Evolutionary conservation across 2,113 vertebrate species (phyloP), one percentile per base, ranked within the genome.

Genomic region (Sterrhoptilus dennistouni): DNA sequence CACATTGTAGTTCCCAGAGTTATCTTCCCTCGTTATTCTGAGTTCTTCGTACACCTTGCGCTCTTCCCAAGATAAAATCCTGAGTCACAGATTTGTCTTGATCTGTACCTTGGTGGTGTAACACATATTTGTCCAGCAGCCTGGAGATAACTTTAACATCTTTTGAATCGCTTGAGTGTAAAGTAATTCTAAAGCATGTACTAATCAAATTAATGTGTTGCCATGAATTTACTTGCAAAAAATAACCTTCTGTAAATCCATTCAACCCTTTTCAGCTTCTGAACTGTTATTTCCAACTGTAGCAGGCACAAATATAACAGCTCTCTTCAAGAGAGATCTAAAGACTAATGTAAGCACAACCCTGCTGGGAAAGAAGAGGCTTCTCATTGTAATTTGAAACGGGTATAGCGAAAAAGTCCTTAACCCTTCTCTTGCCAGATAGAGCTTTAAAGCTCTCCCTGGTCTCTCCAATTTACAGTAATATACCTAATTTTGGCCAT

Each of bases 361-460:
- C 98, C 98, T 97, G 98, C 98, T 98, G 98, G 99, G 99, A 99
- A 99, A 99, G 98, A 98, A 99, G 99, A 99, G 99, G 99, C 98
- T 98, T 98, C 98, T 99, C 99, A 98, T 99, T 99, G 99, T 99
- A 99, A 99, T 99, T 98, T 98, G 99, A 99, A 98, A 99, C 97
- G 98, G 97, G 98, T 97, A 98, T 98, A 98, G 98, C 97, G 97
- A 98, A 96, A 94, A 98, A 98, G 97, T 96, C 94, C 77, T 98
- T 98, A 98, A 98, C 98, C 98, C 98, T 97, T 98, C 95, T 90
- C 94, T 96, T 97, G 91, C 98, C 98, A 98, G 96, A 66, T 71
- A 90, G 92, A 97, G 96, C 77, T 94, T 95, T 94, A 96, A 95
- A 92, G 60, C 92, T 90, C 69, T n/a, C 75, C 20, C n/a, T 29